Base-by-base conservation (phyloP, 2,797 vertebrate genomes). In the Enteromius unitaeniatus region DNA sequence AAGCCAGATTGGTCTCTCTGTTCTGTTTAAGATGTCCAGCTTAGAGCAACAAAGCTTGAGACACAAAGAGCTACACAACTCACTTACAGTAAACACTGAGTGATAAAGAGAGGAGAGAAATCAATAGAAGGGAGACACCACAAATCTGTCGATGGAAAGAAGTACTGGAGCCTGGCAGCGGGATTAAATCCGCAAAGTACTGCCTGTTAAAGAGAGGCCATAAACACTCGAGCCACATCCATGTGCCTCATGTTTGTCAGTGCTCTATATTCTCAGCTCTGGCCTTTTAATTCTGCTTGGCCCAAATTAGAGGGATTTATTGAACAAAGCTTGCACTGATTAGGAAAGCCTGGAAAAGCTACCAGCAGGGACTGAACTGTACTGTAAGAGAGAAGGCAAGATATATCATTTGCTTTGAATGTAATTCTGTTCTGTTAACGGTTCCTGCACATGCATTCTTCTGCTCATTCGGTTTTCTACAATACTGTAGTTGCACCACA, bases 61-160 rank as follows among this genome's bases (percentile, higher is more conserved):
- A 90, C 87, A 51, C 90, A 90, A 88, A 92, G 90, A 93, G 88
- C 91, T 90, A 91, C 91, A 92, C 91, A 92, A 91, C 91, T 93
- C 93, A 92, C 92, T 94, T 93, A 90, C 88, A 88, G 89, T 85
- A 84, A 28, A 86, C 86, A 62, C 87, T 90, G 92, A 93, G 92
- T 92, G 93, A 94, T 93, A 91, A 91, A 91, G 89, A 89, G 90
- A 85, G 53, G 88, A 86, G 88, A 88, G 88, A 91, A 91, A 95
- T 95, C 93, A 82, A 95, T 95, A 93, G 72, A 86, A 89, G 90
- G 90, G 89, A 93, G 93, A 91, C 90, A 91, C 90, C 88, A 91
- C 93, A 91, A 91, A 93, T 92, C 91, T 90, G 90, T 92, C 91
- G 87, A 83, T 87, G 87, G 90, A 91, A 87, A 87, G 89, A 87